A percentile compares a stretch with the other conserved stretches of the same genome.
phyloP scores from a whole-genome alignment of 2,888 invertebrate genomes.

The Apodemia mormo region DNA sequence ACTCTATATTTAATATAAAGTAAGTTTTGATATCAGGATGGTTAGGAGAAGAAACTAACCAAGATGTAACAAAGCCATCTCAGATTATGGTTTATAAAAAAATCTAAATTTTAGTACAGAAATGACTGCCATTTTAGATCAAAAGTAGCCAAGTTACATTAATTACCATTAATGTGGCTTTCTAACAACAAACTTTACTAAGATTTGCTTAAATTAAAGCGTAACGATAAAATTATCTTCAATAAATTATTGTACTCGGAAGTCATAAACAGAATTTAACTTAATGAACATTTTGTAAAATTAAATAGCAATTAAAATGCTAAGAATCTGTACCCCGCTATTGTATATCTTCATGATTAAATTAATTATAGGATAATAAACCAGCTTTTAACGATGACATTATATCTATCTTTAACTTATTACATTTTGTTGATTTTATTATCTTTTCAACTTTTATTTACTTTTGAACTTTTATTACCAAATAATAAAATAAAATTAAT shows the following conservation, averaged over 20 bases:
- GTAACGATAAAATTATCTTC: conserved; percentile 61
- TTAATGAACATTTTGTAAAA: conserved; percentile 59
- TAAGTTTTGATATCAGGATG: too few relatives aligned
- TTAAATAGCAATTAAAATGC: conserved; percentile 53
- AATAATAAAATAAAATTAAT: too few relatives aligned
- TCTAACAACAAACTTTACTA: conserved; percentile 47
- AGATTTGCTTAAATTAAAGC: conserved; percentile 58
- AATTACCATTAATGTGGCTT: not conserved
- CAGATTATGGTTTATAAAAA: too few relatives aligned
- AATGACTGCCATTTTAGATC: too few relatives aligned
- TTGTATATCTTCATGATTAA: conserved; percentile 22
- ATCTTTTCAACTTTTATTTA: not conserved
- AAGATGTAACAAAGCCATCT: too few relatives aligned
- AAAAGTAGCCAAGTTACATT: too few relatives aligned
- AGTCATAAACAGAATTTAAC: conserved; percentile 71
- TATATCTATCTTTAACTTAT: conserved; percentile 6
- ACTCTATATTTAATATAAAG: too few relatives aligned
- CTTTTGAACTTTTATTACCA: not conserved
- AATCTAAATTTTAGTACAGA: too few relatives aligned
- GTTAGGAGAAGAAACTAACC: too few relatives aligned
- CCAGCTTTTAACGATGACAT: not conserved
- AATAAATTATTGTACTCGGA: conserved; percentile 72
- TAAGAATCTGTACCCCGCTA: conserved; percentile 40
- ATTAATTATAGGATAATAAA: conserved; percentile 8
- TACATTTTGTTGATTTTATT: conserved; percentile 2